Conservation (phyloP, 2,888 invertebrate species). For the Isoperla grammatica region DNA sequence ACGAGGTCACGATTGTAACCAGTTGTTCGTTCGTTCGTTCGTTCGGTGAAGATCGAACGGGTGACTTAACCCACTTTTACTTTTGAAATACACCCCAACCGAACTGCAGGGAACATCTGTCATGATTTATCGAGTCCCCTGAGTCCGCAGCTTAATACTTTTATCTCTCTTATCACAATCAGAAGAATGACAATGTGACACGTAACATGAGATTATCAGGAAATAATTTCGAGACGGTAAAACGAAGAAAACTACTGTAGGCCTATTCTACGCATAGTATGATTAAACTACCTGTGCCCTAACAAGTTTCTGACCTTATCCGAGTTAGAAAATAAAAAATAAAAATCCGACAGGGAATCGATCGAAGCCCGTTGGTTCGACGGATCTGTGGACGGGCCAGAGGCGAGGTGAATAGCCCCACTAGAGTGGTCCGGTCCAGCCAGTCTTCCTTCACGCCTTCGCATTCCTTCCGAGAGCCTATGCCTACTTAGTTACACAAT, state of each 20-base stretch:
- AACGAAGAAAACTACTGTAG: not conserved
- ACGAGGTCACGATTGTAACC: slow-evolving; percentile 4
- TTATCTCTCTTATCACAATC: no score
- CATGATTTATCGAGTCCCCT: no score
- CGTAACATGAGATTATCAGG: not conserved
- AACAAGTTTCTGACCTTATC: no score
- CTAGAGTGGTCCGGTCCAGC: slow-evolving; percentile 16
- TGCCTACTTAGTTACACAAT: no score
- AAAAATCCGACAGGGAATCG: slow-evolving; percentile 2
- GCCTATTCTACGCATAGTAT: no score
- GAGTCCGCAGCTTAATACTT: no score
- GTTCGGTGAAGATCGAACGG: not conserved
- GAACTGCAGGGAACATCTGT: no score
- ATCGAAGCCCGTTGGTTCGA: slow-evolving; percentile 1
- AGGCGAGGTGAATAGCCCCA: slow-evolving; percentile 25
- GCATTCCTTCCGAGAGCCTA: no score
- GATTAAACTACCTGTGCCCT: no score
- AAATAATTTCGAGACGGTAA: not conserved
- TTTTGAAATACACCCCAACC: slow-evolving; percentile 11
- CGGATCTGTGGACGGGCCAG: not conserved
- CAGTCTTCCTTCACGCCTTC: not conserved
- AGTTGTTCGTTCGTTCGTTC: not conserved
- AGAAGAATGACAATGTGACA: no score
- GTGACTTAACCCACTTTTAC: slow-evolving; percentile 19
- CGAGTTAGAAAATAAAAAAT: no score